phyloP scores from a whole-genome alignment of 2,797 vertebrate species.

The Falco peregrinus region DNA sequence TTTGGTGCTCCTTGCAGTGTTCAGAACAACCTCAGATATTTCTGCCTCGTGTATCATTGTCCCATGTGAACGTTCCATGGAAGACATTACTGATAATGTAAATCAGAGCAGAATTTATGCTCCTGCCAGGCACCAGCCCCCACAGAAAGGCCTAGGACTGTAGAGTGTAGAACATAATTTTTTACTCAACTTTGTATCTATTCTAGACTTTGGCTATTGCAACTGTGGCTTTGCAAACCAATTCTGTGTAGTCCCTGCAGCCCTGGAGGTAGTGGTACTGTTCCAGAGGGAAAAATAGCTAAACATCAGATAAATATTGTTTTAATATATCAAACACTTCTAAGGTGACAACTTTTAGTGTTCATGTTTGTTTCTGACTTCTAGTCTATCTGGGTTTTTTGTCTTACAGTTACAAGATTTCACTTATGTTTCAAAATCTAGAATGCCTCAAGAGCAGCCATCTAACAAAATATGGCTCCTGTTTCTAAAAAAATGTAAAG shows the following conservation, averaged over 20 bases:
- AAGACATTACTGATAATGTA: not conserved
- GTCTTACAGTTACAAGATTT: not conserved
- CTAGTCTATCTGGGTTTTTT: not conserved
- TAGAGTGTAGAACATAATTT: not conserved
- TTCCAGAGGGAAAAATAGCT: not conserved
- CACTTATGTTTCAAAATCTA: not conserved
- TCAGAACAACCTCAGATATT: not conserved
- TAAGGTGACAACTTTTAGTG: not conserved
- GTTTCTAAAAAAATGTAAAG: not conserved
- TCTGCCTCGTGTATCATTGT: not conserved
- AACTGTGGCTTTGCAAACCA: not conserved
- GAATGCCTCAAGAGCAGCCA: not conserved
- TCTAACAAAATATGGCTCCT: not conserved
- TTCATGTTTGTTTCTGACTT: not conserved
- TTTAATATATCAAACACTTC: not conserved
- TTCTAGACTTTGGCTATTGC: not conserved
- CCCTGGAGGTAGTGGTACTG: not conserved
- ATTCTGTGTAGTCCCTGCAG: not conserved
- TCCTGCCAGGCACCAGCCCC: not conserved
- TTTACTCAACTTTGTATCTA: not conserved
- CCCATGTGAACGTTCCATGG: not conserved
- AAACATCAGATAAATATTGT: not conserved
- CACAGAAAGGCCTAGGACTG: not conserved
- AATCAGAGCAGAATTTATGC: not conserved
- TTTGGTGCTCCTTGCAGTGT: not conserved